Evolutionary conservation across 2,113 vertebrate genomes (phyloP).

Genomic region (Heloderma charlesbogerti): DNA sequence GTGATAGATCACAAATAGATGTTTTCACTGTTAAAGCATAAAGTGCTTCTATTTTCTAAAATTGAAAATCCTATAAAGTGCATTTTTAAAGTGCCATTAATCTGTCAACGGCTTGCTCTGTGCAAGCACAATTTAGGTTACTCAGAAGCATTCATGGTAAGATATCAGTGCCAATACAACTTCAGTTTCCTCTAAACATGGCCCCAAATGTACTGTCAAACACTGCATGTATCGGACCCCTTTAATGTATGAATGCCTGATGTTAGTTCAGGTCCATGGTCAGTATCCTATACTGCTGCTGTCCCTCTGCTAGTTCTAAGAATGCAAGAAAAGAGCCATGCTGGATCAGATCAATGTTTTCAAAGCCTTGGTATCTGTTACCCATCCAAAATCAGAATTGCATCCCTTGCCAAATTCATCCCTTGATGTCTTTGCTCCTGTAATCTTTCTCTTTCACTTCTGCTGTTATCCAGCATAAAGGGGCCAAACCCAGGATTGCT

Average conservation of each 20-base stretch:
- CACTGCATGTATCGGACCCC: no score
- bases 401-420: background rate
- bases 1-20: background rate
- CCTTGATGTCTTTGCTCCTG: background rate
- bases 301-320: no score
- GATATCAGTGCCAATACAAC: background rate
- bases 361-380: no score
- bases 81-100: background rate
- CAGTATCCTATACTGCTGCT: no score
- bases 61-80: background rate
- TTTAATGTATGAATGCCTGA: background rate
- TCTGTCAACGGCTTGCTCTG: slow-evolving; percentile 8
- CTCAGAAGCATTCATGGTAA: background rate
- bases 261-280: background rate
- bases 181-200: background rate
- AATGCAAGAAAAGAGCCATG: no score
- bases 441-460: background rate
- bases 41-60: background rate
- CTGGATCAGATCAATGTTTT: no score
- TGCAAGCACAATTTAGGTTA: accelerated
- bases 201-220: no score
- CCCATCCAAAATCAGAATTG: no score
- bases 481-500: background rate
- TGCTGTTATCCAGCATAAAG: background rate
- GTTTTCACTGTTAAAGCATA: background rate